Base-by-base conservation (phyloP, 2,113 vertebrate species). In the Rhinogobius similis region DNA sequence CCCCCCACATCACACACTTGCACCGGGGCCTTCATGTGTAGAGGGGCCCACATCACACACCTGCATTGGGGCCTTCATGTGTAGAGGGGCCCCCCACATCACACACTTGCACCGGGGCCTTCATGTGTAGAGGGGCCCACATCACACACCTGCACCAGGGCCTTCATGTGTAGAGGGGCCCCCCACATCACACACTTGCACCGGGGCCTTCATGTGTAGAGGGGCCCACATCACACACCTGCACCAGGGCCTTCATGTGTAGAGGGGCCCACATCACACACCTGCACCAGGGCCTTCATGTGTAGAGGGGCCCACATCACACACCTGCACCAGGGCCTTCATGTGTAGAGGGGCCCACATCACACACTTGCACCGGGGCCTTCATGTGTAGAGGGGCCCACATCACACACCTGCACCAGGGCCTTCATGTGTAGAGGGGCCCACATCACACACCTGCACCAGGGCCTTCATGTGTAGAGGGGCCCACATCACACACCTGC, bases 21-120 rank as follows among this genome's bases (percentile, higher is more conserved):
- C 62, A 29, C 12, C 73, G 46, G 9, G 18, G 14, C 46, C 20
- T 6, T n/a, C 10, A 8, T 66, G 67, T 75, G 69, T 16, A 52
- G 6, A 7, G 29, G 6, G 29, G 29, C 29, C 29, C 29, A 11
- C 39, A 41, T 41, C 39, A 18, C 43, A 44, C 43, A 44, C 43
- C 14, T 44, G 29, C 2, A 32, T 36, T n/a, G n/a, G n/a, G n/a
- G n/a, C n/a, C n/a, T n/a, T n/a, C 32, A 5, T 36, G 32, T 36
- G 32, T 36, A 36, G 5, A 36, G 32, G 32, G 32, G 32, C 32
- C 32, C 41, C n/a, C n/a, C n/a, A 12, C 41, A 43, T 43, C 44
- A 46, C 44, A 46, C 44, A 46, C 44, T 1, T 46, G 44, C 62
- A 29, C 12, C 73, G 46, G 9, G 18, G 14, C 46, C 20, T 6